A percentile compares a stretch with the other conserved stretches of the same genome.
Evolutionary conservation across 2,888 invertebrate species (phyloP).

Genomic region (Dynastes maya): DNA sequence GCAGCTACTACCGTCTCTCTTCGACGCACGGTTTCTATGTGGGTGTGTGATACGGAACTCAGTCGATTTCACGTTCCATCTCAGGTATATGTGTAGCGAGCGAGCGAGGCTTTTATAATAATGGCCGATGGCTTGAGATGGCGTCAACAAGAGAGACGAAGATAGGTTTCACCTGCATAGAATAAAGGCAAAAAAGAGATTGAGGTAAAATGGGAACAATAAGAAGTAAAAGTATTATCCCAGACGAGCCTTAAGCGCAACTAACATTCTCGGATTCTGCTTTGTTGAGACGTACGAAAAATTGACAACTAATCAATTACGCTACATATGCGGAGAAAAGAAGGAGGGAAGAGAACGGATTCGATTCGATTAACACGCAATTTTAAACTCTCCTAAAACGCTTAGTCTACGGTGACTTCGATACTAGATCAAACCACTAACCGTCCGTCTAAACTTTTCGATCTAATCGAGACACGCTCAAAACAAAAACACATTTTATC

Average conservation of each 20-base stretch:
- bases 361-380: conserved; percentile 25
- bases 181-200: conserved; percentile 63
- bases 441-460: not conserved
- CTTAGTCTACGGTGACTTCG: conserved; percentile 55
- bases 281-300: conserved; percentile 43
- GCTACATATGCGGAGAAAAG: conserved; percentile 11
- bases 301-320: conserved; percentile 44
- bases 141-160: conserved; percentile 53
- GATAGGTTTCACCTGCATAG: conserved; percentile 63
- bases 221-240: conserved; percentile 67
- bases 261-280: conserved; percentile 62
- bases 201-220: conserved; percentile 67
- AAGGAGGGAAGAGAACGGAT: no score
- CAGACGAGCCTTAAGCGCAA: conserved; percentile 66
- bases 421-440: conserved; percentile 57
- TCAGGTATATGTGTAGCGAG: conserved; percentile 46
- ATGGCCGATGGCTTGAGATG: conserved; percentile 65
- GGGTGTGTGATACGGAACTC: conserved; percentile 59
- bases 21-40: conserved; percentile 59
- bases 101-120: conserved; percentile 59
- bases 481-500: no score
- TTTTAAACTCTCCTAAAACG: not conserved
- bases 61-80: conserved; percentile 41
- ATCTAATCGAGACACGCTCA: not conserved
- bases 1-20: conserved; percentile 73